These are phyloP conservation scores for Seriola quinqueradiata DNA, from an alignment of 2,113 vertebrate genomes.

Conservation along the genomic window DNA sequence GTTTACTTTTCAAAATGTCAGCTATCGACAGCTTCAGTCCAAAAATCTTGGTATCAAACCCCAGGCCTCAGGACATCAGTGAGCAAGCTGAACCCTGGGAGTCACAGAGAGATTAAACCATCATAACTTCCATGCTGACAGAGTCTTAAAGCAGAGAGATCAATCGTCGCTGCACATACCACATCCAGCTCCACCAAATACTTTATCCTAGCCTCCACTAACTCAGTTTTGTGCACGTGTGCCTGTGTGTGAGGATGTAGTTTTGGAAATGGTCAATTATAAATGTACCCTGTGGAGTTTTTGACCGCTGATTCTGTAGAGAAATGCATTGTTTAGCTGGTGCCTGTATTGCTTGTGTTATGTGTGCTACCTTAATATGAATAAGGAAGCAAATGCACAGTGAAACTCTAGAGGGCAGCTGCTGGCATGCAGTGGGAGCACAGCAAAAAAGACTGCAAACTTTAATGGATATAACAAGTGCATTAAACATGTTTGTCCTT, in stretches of 20 bases:
- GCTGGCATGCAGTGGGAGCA: neutral
- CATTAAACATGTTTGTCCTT: too few species aligned
- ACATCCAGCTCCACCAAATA: conserved; percentile 48
- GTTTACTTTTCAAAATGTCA: neutral
- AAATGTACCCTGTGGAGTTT: neutral
- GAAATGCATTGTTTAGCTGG: neutral
- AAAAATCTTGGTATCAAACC: conserved; percentile 24
- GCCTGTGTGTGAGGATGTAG: neutral
- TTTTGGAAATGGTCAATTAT: neutral
- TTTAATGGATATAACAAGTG: too few species aligned
- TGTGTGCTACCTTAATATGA: neutral
- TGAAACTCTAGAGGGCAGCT: neutral
- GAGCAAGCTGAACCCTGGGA: conserved; percentile 28
- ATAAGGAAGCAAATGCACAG: neutral
- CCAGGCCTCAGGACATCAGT: conserved; percentile 52
- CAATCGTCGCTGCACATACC: conserved; percentile 15
- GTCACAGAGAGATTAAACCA: conserved; percentile 57
- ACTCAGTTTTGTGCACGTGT: neutral
- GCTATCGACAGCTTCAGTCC: conserved; percentile 15
- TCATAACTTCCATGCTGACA: conserved; percentile 20
- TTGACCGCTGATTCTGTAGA: neutral
- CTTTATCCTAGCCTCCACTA: conserved; percentile 1
- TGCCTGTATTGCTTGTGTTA: neutral
- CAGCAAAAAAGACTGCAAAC: neutral
- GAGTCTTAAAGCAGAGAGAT: conserved; percentile 53